phyloP scores from a whole-genome alignment of 1,140 invertebrate genomes.

The Hyposmocoma kahamanoa region DNA sequence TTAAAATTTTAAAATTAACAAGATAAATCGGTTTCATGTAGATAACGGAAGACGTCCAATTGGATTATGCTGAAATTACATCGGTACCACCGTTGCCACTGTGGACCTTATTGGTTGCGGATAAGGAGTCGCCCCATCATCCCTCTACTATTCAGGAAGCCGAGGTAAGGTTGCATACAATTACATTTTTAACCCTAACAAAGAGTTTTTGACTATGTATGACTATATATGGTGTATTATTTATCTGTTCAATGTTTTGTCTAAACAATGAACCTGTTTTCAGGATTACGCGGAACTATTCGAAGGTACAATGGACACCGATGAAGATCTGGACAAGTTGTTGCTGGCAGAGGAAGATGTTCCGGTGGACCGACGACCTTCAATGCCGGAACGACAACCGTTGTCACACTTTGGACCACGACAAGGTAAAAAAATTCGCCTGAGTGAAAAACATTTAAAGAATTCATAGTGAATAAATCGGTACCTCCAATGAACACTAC shows the following conservation, averaged over 20 bases:
- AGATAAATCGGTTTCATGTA: too few species aligned
- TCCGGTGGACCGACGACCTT: slow-evolving; percentile 78
- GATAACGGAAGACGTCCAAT: slow-evolving; percentile 88
- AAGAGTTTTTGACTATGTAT: too few species aligned
- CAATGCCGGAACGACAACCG: slow-evolving; percentile 80
- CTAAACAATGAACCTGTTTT: too few species aligned
- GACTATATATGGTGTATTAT: neutral
- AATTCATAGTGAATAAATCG: too few species aligned
- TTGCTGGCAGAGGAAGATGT: slow-evolving; percentile 81
- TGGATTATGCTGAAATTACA: slow-evolving; percentile 97
- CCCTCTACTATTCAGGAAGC: slow-evolving; percentile 69
- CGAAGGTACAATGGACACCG: slow-evolving; percentile 82
- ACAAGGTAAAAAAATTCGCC: too few species aligned
- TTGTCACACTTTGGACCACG: slow-evolving; percentile 89
- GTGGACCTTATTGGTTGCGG: slow-evolving; percentile 95
- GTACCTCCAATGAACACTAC: too few species aligned
- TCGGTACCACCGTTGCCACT: slow-evolving; percentile 97
- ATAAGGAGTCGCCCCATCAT: slow-evolving; percentile 84
- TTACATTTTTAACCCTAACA: too few species aligned
- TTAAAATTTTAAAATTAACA: too few species aligned
- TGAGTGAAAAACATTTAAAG: too few species aligned
- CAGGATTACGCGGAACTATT: slow-evolving; percentile 92
- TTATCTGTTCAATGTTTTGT: too few species aligned
- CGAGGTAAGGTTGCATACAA: slow-evolving; percentile 68
- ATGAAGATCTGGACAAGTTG: slow-evolving; percentile 88